Evolutionary conservation across 2,888 invertebrate genomes (phyloP), one percentile per base, ranked within the genome.

Genomic region (Cheilosia variabilis): DNA sequence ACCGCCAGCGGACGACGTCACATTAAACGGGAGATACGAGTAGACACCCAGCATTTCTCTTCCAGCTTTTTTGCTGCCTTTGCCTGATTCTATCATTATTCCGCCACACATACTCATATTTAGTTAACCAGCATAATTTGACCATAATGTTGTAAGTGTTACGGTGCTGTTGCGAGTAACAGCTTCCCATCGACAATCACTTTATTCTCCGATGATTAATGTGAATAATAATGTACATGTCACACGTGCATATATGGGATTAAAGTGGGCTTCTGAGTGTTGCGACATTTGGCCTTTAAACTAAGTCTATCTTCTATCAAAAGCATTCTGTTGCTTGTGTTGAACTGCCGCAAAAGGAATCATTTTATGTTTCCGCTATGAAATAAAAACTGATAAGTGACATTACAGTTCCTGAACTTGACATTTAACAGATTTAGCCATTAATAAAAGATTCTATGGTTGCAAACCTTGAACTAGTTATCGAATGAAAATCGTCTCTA

Each of bases 341-440:
- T 19, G 1, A 57, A 5, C 2, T 19, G 47, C 50, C 50, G 31
- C 5, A 45, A 68, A 37, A 27, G 52, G 10, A 17, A 52, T 17
- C 2, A 2, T 22, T 22, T 22, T 22, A 22, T 22, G 24, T 1
- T 34, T 62, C 43, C n/a, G 6, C 31, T 15, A 15, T 72, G 17
- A 63, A 15, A 58, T 69, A 22, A 37, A 43, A 15, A 50, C 24
- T 45, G n/a, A 24, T 37, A 37, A 15, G 41, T 62, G 37, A 50
- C 47, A 34, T 73, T 73, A 71, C 53, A 80, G 60, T 53, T 80
- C 41, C 34, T 80, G 80, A 79, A 84, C 84, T 84, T 79, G 84
- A 71, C 79, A 79, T 79, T 79, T 79, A 31, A 58, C 2, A 22
- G 6, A 31, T 27, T 47, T 13, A 15, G 15, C 1, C 9, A 15